phyloP scores from a whole-genome alignment of 1,140 invertebrate species.

The Trachymyrmex cornetzi region DNA sequence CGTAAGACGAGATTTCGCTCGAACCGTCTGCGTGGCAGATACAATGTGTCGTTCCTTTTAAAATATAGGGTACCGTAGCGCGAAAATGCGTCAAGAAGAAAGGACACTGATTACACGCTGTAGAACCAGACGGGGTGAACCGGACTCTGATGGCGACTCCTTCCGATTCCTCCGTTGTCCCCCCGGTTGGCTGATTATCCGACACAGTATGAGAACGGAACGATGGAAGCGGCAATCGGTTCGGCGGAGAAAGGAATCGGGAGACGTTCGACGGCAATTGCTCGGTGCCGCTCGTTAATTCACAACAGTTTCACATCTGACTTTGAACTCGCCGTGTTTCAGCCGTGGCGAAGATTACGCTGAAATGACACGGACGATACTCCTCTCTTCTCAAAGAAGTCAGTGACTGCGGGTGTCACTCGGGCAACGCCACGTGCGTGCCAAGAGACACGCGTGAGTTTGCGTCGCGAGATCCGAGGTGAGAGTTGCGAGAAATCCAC shows the following conservation, averaged over 20 bases:
- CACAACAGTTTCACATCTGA: constrained; percentile 51
- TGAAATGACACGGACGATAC: constrained; percentile 35
- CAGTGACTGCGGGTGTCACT: constrained; percentile 39
- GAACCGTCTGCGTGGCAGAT: constrained; percentile 42
- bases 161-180: constrained; percentile 51
- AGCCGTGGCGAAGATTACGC: constrained; percentile 34
- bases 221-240: constrained; percentile 35
- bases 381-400: constrained; percentile 4
- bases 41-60: constrained; percentile 44
- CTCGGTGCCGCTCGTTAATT: constrained; percentile 59
- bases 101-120: constrained; percentile 62
- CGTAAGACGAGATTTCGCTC: constrained; percentile 23
- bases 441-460: constrained; percentile 6
- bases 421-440: constrained; percentile 12
- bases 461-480: neutral
- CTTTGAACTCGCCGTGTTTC: constrained; percentile 46
- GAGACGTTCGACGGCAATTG: constrained; percentile 49
- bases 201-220: constrained; percentile 48
- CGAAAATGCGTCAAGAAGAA: constrained; percentile 61
- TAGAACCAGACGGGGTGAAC: neutral
- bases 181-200: constrained; percentile 49
- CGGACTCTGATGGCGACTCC: constrained; percentile 32
- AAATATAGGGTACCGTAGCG: constrained; percentile 70
- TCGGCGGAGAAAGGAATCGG: constrained; percentile 52
- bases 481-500: neutral